These are phyloP conservation scores for Philonicus albiceps DNA, from an alignment of 2,888 invertebrate genomes.

Conservation along the genomic window DNA sequence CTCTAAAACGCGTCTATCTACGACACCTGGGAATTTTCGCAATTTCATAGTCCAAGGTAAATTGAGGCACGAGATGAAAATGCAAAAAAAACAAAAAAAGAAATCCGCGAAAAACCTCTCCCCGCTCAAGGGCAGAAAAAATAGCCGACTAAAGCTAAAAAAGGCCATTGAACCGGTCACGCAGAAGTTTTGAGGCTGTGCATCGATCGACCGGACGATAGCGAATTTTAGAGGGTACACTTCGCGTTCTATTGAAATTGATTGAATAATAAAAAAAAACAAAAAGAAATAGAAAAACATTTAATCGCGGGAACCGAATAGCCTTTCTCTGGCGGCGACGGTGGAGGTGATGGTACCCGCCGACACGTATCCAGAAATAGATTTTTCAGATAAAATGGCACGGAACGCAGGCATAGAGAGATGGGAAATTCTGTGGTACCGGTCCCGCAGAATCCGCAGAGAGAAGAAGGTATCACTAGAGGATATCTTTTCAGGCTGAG, in stretches of 20 bases:
- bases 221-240: not conserved
- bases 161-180: not conserved
- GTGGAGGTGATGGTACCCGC: not conserved
- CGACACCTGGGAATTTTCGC: not conserved
- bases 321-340: not conserved
- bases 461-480: not conserved
- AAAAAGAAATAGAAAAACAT: not conserved
- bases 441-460: not conserved
- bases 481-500: conserved; percentile 8
- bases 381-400: not conserved
- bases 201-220: not conserved
- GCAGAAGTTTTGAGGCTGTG: not conserved
- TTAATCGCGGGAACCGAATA: not conserved
- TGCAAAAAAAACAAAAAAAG: not conserved
- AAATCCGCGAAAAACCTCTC: not conserved
- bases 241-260: not conserved
- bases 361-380: not conserved
- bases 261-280: not conserved
- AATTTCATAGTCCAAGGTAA: not conserved
- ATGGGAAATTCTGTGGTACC: not conserved
- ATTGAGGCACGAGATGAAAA: not conserved
- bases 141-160: not conserved
- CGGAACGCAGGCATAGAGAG: not conserved
- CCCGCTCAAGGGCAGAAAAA: not conserved
- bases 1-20: not conserved